Conservation (phyloP, 64 coral and sea anemone genomes). For the Hydrozoanthus tunicans region DNA sequence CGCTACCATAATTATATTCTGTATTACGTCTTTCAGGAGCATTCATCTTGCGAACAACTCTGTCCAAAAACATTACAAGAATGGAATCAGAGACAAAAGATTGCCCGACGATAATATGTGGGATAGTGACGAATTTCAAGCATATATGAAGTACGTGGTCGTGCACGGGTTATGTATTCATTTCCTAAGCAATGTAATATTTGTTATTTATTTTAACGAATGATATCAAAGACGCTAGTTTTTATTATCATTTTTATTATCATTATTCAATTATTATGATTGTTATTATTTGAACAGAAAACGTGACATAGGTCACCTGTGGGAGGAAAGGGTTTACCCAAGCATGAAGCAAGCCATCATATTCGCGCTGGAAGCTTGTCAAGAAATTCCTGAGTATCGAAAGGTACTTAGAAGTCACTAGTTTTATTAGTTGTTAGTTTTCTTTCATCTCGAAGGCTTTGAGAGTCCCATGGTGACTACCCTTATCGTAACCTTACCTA, state of each 20-base stretch:
- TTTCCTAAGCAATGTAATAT: no score
- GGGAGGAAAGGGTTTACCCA: conserved; percentile 90
- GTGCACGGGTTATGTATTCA: background rate
- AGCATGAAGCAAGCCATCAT: conserved; percentile 94
- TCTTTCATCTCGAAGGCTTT: no score
- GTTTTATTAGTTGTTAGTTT: no score
- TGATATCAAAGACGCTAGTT: background rate
- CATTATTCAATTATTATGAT: no score
- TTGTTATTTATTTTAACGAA: background rate
- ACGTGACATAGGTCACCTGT: conserved; percentile 71
- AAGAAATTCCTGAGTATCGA: conserved; percentile 88
- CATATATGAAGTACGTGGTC: conserved; percentile 75
- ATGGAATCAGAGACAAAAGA: conserved; percentile 87
- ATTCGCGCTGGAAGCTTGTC: conserved; percentile 83
- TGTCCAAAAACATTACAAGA: conserved; percentile 93
- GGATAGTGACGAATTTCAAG: conserved; percentile 86
- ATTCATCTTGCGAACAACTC: conserved; percentile 97
- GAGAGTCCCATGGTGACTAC: no score
- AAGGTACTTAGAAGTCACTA: conserved; percentile 63
- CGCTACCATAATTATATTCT: background rate
- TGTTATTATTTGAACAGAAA: conserved; percentile 43
- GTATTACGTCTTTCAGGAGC: conserved; percentile 58
- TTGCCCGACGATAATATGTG: conserved; percentile 97
- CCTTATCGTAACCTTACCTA: no score
- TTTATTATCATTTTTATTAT: background rate